Conservation (phyloP, 1,140 invertebrate species). For the Diachasmimorpha longicaudata region DNA sequence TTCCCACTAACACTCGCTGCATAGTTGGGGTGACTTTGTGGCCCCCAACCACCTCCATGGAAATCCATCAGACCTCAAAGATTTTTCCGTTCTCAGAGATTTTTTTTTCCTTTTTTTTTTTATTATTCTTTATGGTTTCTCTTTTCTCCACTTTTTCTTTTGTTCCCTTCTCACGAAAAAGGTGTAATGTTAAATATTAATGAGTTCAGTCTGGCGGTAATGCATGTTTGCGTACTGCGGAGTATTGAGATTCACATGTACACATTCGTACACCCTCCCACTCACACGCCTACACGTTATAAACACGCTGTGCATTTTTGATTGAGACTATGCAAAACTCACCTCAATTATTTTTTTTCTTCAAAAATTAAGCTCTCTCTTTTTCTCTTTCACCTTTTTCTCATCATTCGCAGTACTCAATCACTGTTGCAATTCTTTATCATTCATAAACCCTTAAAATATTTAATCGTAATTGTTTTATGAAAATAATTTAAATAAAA, state of each 20-base stretch:
- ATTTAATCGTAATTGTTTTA: not conserved
- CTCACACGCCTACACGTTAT: not conserved
- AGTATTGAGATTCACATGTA: not conserved
- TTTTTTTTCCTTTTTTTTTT: slow-evolving; percentile 1
- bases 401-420: not conserved
- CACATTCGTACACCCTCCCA: not conserved
- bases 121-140: not conserved
- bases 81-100: not conserved
- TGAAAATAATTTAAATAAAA: not conserved
- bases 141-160: not conserved
- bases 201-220: slow-evolving; percentile 7
- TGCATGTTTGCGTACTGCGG: slow-evolving; percentile 10
- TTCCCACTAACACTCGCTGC: slow-evolving; percentile 10
- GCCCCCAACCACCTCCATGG: slow-evolving; percentile 48
- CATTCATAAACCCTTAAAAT: not conserved
- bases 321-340: not conserved
- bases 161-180: not conserved
- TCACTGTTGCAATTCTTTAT: not conserved
- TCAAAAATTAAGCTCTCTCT: not conserved
- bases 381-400: not conserved
- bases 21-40: slow-evolving; percentile 47
- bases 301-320: slow-evolving; percentile 1
- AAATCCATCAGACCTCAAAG: slow-evolving; percentile 47
- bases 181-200: slow-evolving; percentile 11
- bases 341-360: not conserved